These are phyloP conservation scores for Caerostris extrusa DNA, from an alignment of 1,140 invertebrate species.

Conservation along the genomic window DNA sequence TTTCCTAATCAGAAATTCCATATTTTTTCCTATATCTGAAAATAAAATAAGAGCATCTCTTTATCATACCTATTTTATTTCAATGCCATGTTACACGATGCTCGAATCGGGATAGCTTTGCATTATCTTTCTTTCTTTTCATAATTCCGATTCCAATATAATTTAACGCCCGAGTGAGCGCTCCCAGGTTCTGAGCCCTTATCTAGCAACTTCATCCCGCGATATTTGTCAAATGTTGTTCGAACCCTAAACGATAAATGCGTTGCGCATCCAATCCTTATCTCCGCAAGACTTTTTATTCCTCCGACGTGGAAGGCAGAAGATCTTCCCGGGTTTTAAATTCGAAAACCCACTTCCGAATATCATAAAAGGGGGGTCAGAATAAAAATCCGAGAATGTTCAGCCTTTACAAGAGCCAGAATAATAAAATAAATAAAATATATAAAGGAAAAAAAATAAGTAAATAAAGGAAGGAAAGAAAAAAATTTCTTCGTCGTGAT, in stretches of 20 bases:
- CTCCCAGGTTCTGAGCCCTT: too few relatives aligned
- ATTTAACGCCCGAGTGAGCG: too few relatives aligned
- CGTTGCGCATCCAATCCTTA: conserved; percentile 7
- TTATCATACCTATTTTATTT: too few relatives aligned
- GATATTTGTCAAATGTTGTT: conserved; percentile 23
- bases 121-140: too few relatives aligned
- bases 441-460: too few relatives aligned
- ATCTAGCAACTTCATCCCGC: too few relatives aligned
- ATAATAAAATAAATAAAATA: conserved; percentile 24
- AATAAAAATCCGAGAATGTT: conserved; percentile 23
- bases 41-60: too few relatives aligned
- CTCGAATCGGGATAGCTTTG: too few relatives aligned
- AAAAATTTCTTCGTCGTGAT: background rate
- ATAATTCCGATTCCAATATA: too few relatives aligned
- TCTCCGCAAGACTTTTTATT: background rate
- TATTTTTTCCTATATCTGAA: too few relatives aligned
- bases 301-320: background rate
- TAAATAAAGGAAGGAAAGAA: background rate
- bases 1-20: too few relatives aligned
- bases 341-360: conserved; percentile 11
- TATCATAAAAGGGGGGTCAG: background rate
- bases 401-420: background rate
- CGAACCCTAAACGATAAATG: conserved; percentile 5
- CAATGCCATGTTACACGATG: too few relatives aligned
- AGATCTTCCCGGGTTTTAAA: background rate